Base-by-base conservation (phyloP, 2,888 invertebrate genomes). In the Eurytoma californica region DNA sequence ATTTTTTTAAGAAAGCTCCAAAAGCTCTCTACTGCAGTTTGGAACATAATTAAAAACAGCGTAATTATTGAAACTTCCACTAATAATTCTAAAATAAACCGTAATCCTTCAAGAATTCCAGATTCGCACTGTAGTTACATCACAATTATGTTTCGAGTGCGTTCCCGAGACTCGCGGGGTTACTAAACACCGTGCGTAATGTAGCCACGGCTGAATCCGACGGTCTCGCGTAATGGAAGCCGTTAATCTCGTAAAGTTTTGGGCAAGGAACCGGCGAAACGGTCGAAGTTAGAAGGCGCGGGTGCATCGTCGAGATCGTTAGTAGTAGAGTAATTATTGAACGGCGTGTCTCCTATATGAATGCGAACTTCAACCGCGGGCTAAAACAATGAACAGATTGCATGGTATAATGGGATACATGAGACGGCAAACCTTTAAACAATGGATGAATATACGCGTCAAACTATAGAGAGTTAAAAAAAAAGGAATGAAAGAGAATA, bases 221-320 rank as follows among this genome's bases (percentile, higher is more conserved):
- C 73, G 73, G 20, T 24, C 51, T 20, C 55, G 55, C 57, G 69
- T 77, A 80, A 77, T 77, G 65, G 69, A 69, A 73, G 61, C 80
- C 58, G 80, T 80, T 80, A 80, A 80, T 80, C 80, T 77, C 73
- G 73, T 65, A 60, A 80, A 80, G 77, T 80, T 80, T 76, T 16
- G 24, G 39, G 13, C 53, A 14, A 20, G 60, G 5, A 61, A 16
- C n/a, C 63, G 67, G 69, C 28, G 69, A 68, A 76, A 76, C 58
- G 75, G 72, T 63, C 68, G n/a, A 72, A 80, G 61, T 76, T 76
- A 7, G 16, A 24, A 12, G 53, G 20, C 65, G 70, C 65, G 39
- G 70, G 73, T 74, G 68, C 70, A 79, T 65, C 70, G 69, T 60
- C 53, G 65, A 69, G 28, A 74, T 72, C 72, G 73, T 73, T 65